Percentiles rank a stretch among this genome's conserved stretches.
Conservation (phyloP, 2,113 vertebrate genomes). For the Melierax canorus region DNA sequence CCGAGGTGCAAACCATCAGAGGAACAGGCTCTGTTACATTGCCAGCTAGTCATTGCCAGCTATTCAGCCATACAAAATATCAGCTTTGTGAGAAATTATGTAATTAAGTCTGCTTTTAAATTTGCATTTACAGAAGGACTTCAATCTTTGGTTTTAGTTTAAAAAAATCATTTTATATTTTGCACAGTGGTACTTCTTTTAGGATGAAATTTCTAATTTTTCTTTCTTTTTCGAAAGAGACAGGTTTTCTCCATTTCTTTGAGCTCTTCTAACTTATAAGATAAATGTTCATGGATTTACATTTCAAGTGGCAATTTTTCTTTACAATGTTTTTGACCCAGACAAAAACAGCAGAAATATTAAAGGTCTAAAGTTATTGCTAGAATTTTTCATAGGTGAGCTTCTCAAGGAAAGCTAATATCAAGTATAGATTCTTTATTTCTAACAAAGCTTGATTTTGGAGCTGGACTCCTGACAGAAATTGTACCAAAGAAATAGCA, state of each 20-base stretch:
- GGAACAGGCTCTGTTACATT: not conserved
- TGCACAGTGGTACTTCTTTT: not conserved
- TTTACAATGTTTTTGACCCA: not conserved
- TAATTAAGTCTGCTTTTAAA: not conserved
- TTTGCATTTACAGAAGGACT: not conserved
- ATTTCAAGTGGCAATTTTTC: not conserved
- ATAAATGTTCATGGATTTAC: not conserved
- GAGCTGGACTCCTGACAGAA: not conserved
- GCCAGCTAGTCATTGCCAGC: not conserved
- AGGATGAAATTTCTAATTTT: not conserved
- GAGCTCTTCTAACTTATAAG: not conserved
- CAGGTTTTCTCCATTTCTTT: not conserved
- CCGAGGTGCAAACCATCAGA: not conserved
- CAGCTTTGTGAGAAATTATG: not conserved
- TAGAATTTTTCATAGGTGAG: not conserved
- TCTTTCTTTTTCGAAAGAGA: not conserved
- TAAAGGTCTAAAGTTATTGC: not conserved
- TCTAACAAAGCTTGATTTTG: not conserved
- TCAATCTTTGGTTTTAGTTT: not conserved
- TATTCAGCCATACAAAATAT: not conserved
- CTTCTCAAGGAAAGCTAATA: not conserved
- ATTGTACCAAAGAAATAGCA: not conserved
- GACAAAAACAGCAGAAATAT: not conserved
- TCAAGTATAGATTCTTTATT: not conserved
- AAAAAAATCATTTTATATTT: not conserved